Conservation (phyloP, 2,888 invertebrate species). For the Andrena haemorrhoa region DNA sequence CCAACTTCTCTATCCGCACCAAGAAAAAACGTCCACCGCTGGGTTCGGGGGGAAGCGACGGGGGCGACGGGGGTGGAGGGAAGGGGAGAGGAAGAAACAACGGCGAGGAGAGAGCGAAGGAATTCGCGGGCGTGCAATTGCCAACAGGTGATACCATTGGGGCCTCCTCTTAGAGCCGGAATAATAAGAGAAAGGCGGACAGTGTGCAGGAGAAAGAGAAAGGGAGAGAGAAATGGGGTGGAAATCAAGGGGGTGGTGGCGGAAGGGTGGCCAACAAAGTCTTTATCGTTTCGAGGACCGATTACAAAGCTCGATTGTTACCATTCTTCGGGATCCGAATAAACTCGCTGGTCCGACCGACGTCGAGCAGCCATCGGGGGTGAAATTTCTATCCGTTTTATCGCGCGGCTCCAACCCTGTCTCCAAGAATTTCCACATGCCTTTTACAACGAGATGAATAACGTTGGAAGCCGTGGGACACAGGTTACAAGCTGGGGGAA, state of each 20-base stretch:
- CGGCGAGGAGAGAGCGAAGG: slow-evolving; percentile 60
- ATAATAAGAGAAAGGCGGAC: slow-evolving; percentile 77
- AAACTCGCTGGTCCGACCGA: slow-evolving; percentile 69
- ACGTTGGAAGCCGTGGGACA: not conserved
- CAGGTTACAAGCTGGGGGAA: too few species aligned
- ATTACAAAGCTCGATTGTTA: slow-evolving; percentile 79
- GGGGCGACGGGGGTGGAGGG: slow-evolving; percentile 37
- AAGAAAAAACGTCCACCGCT: slow-evolving; percentile 33
- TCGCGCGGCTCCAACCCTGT: not conserved
- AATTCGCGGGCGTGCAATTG: slow-evolving; percentile 75
- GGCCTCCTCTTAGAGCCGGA: slow-evolving; percentile 73
- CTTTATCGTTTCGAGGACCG: slow-evolving; percentile 79
- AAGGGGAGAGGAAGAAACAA: slow-evolving; percentile 44
- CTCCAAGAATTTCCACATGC: not conserved
- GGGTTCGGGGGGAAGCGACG: slow-evolving; percentile 34
- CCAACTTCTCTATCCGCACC: slow-evolving; percentile 45
- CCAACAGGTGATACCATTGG: slow-evolving; percentile 81
- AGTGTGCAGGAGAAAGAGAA: slow-evolving; percentile 62
- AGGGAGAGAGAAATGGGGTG: slow-evolving; percentile 60
- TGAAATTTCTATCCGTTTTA: slow-evolving; percentile 43
- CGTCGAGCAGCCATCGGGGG: slow-evolving; percentile 34
- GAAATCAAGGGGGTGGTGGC: slow-evolving; percentile 68
- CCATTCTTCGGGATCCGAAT: slow-evolving; percentile 77
- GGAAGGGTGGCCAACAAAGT: slow-evolving; percentile 78
- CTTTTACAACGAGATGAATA: not conserved